These are phyloP conservation scores for Cistogaster globosa DNA, from an alignment of 2,888 invertebrate species.

Conservation along the genomic window DNA sequence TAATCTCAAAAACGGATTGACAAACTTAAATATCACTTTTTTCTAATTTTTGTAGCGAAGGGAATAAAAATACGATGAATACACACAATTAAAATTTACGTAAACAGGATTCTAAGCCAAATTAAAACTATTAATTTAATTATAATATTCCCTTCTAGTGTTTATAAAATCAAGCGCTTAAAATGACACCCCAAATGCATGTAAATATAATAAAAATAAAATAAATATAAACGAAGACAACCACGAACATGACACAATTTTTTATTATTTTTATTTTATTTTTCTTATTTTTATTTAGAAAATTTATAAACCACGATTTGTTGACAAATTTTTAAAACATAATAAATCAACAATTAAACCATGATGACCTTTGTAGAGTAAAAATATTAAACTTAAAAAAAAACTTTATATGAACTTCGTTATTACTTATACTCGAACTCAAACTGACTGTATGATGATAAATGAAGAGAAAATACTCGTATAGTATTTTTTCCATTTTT, in stretches of 20 bases:
- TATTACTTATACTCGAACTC: constrained; percentile 42
- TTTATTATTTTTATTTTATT: constrained; percentile 70
- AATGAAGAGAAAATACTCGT: constrained; percentile 62
- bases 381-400: not conserved
- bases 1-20: too few species aligned
- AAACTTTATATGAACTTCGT: constrained; percentile 26
- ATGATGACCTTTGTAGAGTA: constrained; percentile 63
- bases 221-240: constrained; percentile 60
- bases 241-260: constrained; percentile 72
- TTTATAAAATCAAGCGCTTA: not conserved
- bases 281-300: constrained; percentile 27
- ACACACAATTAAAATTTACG: too few species aligned
- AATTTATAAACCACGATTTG: constrained; percentile 77
- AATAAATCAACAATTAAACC: constrained; percentile 72
- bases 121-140: too few species aligned
- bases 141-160: too few species aligned
- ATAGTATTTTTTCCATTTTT: not conserved
- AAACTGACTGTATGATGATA: constrained; percentile 56
- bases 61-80: too few species aligned
- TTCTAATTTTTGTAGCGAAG: too few species aligned
- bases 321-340: constrained; percentile 80
- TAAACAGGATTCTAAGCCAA: too few species aligned
- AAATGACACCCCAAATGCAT: not conserved
- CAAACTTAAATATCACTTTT: too few species aligned
- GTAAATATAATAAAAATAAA: constrained; percentile 17